Evolutionary conservation across 2,113 vertebrate genomes (phyloP), one percentile per base, ranked within the genome.

Genomic region (Eulacestoma nigropectus): DNA sequence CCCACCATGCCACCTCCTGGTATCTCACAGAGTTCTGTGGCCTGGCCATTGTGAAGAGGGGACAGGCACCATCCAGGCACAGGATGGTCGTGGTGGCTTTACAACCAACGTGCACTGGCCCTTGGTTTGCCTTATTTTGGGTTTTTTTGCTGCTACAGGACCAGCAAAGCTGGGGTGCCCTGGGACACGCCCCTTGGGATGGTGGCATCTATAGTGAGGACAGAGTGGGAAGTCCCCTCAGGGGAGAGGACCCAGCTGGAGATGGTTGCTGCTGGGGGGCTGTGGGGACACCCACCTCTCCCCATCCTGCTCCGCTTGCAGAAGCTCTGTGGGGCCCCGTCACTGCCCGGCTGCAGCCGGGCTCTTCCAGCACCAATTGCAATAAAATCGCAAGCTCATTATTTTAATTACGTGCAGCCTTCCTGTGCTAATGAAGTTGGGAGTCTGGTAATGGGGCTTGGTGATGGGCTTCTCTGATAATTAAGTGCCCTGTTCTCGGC

Each of bases 361-460:
- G 50, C 91, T 92, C 73, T 83, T 95, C 94, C 88, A 92, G 91
- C 53, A 30, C 93, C 13, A 13, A 95, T 88, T 94, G 95, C 89
- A 95, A 72, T 75, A 89, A 96, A 97, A 97, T 72, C 19, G 41
- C 93, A 93, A 90, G 70, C 90, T 97, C 96, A 85, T 97, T 97
- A 97, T 95, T 97, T 95, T 97, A 96, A 97, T 97, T 97, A 95
- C 0, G 41, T 91, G 84, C 95, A 93, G 92, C 87, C 92, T 95
- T 94, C 95, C 94, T 95, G 94, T 57, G 94, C 89, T 97, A 97
- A 97, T 97, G 97, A 97, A 97, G 92, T 95, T 96, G 87, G 75
- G 94, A 97, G 52, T 75, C 83, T 89, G 94, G 85, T 96, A 95
- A 97, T 94, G 94, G 94, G 93, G 89, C 90, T 93, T 76, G 94